Base-by-base conservation (phyloP, 2,888 invertebrate species). In the Cetonia aurata region DNA sequence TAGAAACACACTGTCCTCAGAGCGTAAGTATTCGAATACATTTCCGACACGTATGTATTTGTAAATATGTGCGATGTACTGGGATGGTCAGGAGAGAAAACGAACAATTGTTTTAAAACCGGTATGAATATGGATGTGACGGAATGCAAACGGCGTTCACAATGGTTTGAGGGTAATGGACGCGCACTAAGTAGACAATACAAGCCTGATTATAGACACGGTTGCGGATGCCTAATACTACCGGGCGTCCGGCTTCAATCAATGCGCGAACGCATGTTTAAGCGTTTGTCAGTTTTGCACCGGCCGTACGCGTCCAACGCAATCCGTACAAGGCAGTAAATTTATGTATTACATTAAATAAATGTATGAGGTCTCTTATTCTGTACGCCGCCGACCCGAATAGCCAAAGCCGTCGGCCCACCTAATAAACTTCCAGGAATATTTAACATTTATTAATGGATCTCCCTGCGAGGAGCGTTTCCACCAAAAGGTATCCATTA, bases 151-250 rank as follows among this genome's bases (percentile, higher is more conserved):
- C 78, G 77, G 17, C 25, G 77, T 37, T 13, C 78, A 83, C 83
- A 83, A 83, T 82, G 77, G 82, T 79, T 76, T 73, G 75, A 53
- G 67, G 81, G 82, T 82, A 83, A 83, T 83, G 80, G 81, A 81
- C 80, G 79, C 78, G 78, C 80, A 80, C 81, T 82, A 83, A 83
- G 82, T 82, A 84, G 81, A 84, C 84, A 84, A 84, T 83, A 79
- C 80, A 60, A 73, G 80, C 78, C 81, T 83, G 83, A 84, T 83
- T 84, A 83, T 83, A 81, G 82, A 82, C 37, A 37, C 8, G 37
- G 37, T 37, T 37, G 9, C 82, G 82, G 80, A 83, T 82, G 80
- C 81, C 81, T 83, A 83, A 82, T 8, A 37, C 83, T 83, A 83
- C 80, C 80, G n/a, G 82, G 81, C 80, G 81, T n/a, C 79, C 79